Evolutionary conservation across 2,888 invertebrate genomes (phyloP).

Genomic region (Xestia xanthographa): DNA sequence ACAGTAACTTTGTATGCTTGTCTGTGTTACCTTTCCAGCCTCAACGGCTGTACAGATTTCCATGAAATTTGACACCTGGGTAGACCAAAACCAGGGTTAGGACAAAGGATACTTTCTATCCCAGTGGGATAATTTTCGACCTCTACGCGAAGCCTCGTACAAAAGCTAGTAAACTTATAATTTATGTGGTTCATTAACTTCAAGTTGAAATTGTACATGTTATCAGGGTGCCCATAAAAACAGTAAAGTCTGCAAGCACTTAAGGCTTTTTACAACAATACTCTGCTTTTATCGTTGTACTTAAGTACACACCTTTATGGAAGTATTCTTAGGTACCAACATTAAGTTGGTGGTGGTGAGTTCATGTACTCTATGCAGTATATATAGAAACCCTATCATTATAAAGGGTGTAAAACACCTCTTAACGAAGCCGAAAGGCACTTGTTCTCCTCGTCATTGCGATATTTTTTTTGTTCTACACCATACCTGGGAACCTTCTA

Average conservation of each 20-base stretch:
- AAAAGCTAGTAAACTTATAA: conserved; percentile 4
- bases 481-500: no score
- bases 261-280: conserved; percentile 57
- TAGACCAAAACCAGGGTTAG: not conserved
- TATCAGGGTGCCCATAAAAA: conserved; percentile 49
- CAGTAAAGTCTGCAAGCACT: conserved; percentile 46
- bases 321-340: conserved; percentile 2
- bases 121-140: not conserved
- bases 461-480: no score
- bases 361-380: not conserved
- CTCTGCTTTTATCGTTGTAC: conserved; percentile 52
- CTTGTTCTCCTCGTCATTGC: no score
- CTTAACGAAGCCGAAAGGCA: no score
- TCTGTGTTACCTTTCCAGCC: not conserved
- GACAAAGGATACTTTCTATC: not conserved
- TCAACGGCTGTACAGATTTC: not conserved
- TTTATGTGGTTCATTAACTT: conserved; percentile 40
- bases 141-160: not conserved
- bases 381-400: not conserved
- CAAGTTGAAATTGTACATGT: conserved; percentile 38
- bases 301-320: conserved; percentile 30
- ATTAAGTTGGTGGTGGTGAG: not conserved
- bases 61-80: not conserved
- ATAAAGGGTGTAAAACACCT: no score
- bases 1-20: not conserved